These are phyloP conservation scores for Lamprologus sp. DNA, from an alignment of 2,113 vertebrate species.

Conservation along the genomic window DNA sequence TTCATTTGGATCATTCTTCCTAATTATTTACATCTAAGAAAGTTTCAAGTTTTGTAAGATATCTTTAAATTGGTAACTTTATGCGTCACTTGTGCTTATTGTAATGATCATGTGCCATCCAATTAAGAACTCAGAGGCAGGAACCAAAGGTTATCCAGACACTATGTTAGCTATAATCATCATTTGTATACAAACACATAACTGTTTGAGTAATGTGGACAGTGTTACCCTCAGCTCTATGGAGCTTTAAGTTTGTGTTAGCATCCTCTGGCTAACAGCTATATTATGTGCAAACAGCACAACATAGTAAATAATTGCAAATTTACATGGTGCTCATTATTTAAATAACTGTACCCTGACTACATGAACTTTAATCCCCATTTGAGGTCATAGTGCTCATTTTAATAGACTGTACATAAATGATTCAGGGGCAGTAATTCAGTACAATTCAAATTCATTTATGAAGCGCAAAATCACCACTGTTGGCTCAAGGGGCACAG, in stretches of 20 bases:
- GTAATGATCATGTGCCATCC: neutral
- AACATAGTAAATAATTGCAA: neutral
- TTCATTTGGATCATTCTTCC: neutral
- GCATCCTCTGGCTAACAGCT: neutral
- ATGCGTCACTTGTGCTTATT: neutral
- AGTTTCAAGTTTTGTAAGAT: conserved; percentile 3
- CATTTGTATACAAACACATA: neutral
- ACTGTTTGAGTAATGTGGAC: neutral
- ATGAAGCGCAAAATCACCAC: neutral
- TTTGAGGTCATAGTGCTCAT: neutral
- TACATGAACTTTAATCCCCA: neutral
- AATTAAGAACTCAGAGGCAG: neutral
- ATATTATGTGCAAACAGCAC: neutral
- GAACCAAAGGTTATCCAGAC: neutral
- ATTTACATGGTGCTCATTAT: neutral
- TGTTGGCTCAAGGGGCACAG: neutral
- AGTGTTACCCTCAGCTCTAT: neutral
- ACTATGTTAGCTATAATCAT: neutral
- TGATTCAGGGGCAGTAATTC: neutral
- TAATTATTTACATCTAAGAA: neutral
- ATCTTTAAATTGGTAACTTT: neutral
- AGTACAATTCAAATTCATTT: neutral
- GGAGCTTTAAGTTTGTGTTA: neutral
- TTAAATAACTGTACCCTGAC: neutral
- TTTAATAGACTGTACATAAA: neutral